Base-by-base conservation (phyloP, 2,888 invertebrate genomes). In the Lasioglossum morio region DNA sequence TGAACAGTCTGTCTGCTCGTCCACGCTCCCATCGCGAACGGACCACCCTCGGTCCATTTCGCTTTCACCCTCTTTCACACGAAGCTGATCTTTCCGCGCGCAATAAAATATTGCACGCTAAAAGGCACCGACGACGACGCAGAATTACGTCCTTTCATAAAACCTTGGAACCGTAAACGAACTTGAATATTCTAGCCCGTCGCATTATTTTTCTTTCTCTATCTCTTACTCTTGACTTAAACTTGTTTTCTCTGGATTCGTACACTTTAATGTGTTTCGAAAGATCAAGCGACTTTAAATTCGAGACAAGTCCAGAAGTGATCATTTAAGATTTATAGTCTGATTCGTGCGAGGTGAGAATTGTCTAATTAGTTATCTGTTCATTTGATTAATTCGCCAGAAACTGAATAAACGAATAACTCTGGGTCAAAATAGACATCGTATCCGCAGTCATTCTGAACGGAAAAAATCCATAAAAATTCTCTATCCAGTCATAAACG, bases 1-100 rank as follows among this genome's bases (percentile, higher is more conserved):
- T 75, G 88, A 84, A 70, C 91, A 84, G 72, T 83, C 74, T 72
- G 73, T 83, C 85, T 82, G 82, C 88, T 85, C 79, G 83, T 76
- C 63, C 53, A n/a, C 23, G 23, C 48, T 53, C 46, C 66, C 34
- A 30, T 57, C 57, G 37, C 76, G 43, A 85, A 74, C 81, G 69
- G 74, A 84, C 74, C 12, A 30, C n/a, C 60, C 76, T n/a, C 30
- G 37, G 48, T 30, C 48, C 74, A 23, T 48, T 30, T 16, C 23
- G 53, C 12, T 76, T 53, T 57, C 53, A 16, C 34, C 63, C 19
- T 63, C 34, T 60, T 34, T 48, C 53, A n/a, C 53, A 12, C 10
- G 10, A n/a, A 37, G 37, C 37, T 69, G 37, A 37, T 66, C 66
- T 66, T 19, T 37, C 0, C 37, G 27, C 34, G 30, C n/a, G 69